A percentile compares a stretch with the other conserved stretches of the same genome.
phyloP scores from a whole-genome alignment of 2,113 vertebrate species.

The Bostrychus sinensis region DNA sequence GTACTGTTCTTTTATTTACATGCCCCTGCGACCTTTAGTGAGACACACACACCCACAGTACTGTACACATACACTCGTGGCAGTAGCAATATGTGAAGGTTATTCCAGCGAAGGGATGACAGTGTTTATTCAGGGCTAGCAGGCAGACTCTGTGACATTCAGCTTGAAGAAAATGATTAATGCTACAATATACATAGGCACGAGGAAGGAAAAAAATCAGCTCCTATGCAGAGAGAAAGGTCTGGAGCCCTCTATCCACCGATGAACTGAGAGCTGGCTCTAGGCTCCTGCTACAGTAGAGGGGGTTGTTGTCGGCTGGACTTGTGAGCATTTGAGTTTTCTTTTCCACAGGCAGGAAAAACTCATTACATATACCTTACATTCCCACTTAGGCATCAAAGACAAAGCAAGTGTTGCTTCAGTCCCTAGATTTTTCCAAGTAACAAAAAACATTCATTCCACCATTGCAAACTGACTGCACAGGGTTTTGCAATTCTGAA shows the following conservation, averaged over 20 bases:
- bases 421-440: too few species aligned
- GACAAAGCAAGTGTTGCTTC: too few species aligned
- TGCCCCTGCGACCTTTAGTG: slow-evolving; percentile 62
- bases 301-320: not conserved
- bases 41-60: slow-evolving; percentile 9
- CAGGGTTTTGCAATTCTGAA: too few species aligned
- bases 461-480: too few species aligned
- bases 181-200: slow-evolving; percentile 69
- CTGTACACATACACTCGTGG: slow-evolving; percentile 36
- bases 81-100: slow-evolving; percentile 71
- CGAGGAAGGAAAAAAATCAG: slow-evolving; percentile 31
- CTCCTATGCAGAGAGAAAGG: slow-evolving; percentile 22
- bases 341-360: not conserved
- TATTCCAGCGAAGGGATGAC: slow-evolving; percentile 72
- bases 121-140: slow-evolving; percentile 76
- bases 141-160: slow-evolving; percentile 72
- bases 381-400: too few species aligned
- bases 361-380: not conserved
- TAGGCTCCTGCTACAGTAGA: too few species aligned
- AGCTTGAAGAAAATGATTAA: slow-evolving; percentile 74
- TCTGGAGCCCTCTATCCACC: not conserved
- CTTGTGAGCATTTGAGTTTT: not conserved
- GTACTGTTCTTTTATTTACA: slow-evolving; percentile 67
- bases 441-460: too few species aligned
- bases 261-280: not conserved